A percentile compares a stretch with the other conserved stretches of the same genome.
phyloP scores from a whole-genome alignment of 2,888 invertebrate species.

The Ligdia adustata region DNA sequence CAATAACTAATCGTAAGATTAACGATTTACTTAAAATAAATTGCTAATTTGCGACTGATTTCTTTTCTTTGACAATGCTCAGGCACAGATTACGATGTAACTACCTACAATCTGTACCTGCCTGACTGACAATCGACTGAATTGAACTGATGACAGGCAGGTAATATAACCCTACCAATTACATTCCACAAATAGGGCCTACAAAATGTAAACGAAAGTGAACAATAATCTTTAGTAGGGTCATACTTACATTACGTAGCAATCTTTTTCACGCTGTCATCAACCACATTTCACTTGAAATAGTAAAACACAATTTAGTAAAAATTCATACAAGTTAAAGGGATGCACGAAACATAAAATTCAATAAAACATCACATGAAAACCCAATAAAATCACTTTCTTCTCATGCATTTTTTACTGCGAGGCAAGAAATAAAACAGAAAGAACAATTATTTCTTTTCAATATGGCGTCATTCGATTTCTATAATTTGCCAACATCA shows the following conservation, averaged over 20 bases:
- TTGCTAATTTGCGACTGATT: slow-evolving; percentile 68
- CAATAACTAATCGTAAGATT: slow-evolving; percentile 61
- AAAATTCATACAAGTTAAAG: too few relatives aligned
- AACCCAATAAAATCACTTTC: too few relatives aligned
- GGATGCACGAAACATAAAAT: too few relatives aligned
- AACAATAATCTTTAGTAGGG: slow-evolving; percentile 50
- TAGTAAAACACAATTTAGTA: slow-evolving; percentile 54
- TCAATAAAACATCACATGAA: too few relatives aligned
- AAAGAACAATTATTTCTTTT: too few relatives aligned
- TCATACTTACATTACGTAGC: slow-evolving; percentile 81
- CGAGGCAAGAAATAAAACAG: slow-evolving; percentile 63
- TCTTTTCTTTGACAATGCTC: slow-evolving; percentile 51
- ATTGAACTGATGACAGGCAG: slow-evolving; percentile 41
- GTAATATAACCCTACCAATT: slow-evolving; percentile 56
- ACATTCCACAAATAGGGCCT: slow-evolving; percentile 3
- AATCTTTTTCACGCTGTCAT: slow-evolving; percentile 79
- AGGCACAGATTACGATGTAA: too few relatives aligned
- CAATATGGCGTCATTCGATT: too few relatives aligned
- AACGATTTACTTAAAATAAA: slow-evolving; percentile 61
- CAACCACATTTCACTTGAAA: slow-evolving; percentile 75
- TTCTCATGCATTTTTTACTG: slow-evolving; percentile 60
- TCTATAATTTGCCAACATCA: too few relatives aligned
- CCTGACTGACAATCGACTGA: slow-evolving; percentile 45
- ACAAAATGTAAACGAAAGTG: slow-evolving; percentile 38
- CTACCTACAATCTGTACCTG: too few relatives aligned